These are phyloP conservation scores for Pangasius djambal DNA, from an alignment of 2,797 vertebrate species.

Conservation along the genomic window DNA sequence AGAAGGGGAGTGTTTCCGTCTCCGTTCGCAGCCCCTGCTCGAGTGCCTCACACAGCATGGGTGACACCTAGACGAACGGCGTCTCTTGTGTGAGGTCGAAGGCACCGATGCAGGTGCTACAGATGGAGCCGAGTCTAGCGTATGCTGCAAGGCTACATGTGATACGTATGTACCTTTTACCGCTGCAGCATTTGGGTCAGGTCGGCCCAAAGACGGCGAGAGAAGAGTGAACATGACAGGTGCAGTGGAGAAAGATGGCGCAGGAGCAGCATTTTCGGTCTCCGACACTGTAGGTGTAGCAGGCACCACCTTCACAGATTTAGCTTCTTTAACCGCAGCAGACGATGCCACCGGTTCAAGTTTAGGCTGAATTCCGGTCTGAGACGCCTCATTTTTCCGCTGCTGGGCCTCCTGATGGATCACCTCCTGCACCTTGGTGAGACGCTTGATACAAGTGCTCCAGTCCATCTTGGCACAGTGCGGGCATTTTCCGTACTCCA, in stretches of 20 bases:
- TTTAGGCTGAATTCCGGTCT: slow-evolving; percentile 43
- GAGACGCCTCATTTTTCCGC: slow-evolving; percentile 53
- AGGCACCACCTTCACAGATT: slow-evolving; percentile 15
- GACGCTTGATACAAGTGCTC: slow-evolving; percentile 63
- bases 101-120: not conserved
- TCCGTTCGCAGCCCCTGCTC: slow-evolving; percentile 40
- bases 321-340: slow-evolving; percentile 20
- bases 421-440: slow-evolving; percentile 63
- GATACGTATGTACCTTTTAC: slow-evolving; percentile 43
- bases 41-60: slow-evolving; percentile 40
- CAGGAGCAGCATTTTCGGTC: slow-evolving; percentile 21
- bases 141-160: slow-evolving; percentile 51
- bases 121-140: slow-evolving; percentile 34
- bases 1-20: slow-evolving; percentile 46
- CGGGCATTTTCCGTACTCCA: slow-evolving; percentile 62
- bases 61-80: slow-evolving; percentile 40
- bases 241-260: slow-evolving; percentile 49
- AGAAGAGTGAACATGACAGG: slow-evolving; percentile 62
- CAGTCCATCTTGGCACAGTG: slow-evolving; percentile 65
- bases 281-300: slow-evolving; percentile 5
- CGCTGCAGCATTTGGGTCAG: slow-evolving; percentile 36
- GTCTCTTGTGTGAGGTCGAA: slow-evolving; percentile 50
- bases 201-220: slow-evolving; percentile 50
- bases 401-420: slow-evolving; percentile 60
- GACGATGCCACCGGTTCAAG: slow-evolving; percentile 40